A percentile compares a stretch with the other conserved stretches of the same genome.
Conservation (phyloP, 1,140 invertebrate species). For the Ridgeia piscesae region DNA sequence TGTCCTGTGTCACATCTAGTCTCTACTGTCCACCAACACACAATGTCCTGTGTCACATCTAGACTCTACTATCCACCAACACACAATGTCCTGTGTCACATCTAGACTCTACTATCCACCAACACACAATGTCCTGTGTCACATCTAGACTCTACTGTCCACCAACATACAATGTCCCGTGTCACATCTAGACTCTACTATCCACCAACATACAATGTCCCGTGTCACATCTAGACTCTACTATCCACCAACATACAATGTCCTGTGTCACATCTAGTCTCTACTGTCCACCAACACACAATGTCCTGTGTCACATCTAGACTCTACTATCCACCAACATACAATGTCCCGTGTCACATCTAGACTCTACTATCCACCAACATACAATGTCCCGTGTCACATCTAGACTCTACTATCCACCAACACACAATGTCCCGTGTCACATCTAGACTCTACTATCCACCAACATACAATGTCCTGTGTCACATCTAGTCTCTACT, state of each 20-base stretch:
- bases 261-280: neutral
- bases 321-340: too few species aligned
- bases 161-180: slow-evolving; percentile 32
- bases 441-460: too few species aligned
- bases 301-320: neutral
- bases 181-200: too few species aligned
- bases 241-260: slow-evolving; percentile 37
- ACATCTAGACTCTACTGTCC: too few species aligned
- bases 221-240: neutral
- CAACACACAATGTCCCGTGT: slow-evolving; percentile 33
- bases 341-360: neutral
- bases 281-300: too few species aligned
- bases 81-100: slow-evolving; percentile 12
- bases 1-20: neutral
- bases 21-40: too few species aligned
- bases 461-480: slow-evolving; percentile 33
- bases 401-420: too few species aligned
- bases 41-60: neutral
- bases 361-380: too few species aligned
- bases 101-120: too few species aligned
- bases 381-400: slow-evolving; percentile 17
- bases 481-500: neutral
- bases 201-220: slow-evolving; percentile 35
- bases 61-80: too few species aligned
- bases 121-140: slow-evolving; percentile 33